phyloP scores from a whole-genome alignment of 2,113 vertebrate genomes.

The Cheirogaleus medius region DNA sequence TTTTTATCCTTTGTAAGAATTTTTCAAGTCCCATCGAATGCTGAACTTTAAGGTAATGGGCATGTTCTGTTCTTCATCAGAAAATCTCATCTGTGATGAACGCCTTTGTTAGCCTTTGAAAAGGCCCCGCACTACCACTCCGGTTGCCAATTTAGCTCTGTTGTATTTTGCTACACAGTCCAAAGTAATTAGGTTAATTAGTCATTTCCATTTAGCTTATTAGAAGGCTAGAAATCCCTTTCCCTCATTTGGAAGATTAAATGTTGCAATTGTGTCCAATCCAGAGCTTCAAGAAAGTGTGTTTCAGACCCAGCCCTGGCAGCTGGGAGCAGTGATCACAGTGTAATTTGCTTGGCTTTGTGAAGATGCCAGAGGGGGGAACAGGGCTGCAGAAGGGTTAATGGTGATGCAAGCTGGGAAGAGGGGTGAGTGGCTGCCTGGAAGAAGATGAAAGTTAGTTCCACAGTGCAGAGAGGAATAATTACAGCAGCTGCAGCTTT shows the following conservation, averaged over 20 bases:
- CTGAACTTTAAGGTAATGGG: conserved; percentile 49
- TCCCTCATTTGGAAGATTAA: conserved; percentile 81
- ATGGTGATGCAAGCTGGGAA: not conserved
- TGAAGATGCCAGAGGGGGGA: not conserved
- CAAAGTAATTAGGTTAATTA: conserved; percentile 86
- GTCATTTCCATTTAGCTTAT: conserved; percentile 84
- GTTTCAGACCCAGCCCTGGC: conserved; percentile 51
- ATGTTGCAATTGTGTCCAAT: conserved; percentile 76
- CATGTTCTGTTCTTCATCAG: conserved; percentile 60
- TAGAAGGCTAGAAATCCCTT: conserved; percentile 79
- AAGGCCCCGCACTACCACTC: conserved; percentile 61
- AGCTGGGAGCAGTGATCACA: conserved; percentile 53
- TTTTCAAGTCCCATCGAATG: conserved; percentile 21
- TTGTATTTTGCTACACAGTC: conserved; percentile 79
- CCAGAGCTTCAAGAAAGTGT: conserved; percentile 72
- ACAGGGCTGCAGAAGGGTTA: conserved; percentile 12
- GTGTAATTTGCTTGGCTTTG: conserved; percentile 55
- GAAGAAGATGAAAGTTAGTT: not conserved
- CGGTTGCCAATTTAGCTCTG: conserved; percentile 70
- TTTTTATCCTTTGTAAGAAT: conserved; percentile 39
- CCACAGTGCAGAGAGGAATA: not conserved
- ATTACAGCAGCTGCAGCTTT: not conserved
- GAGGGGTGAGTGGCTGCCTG: not conserved
- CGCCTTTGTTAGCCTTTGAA: conserved; percentile 72
- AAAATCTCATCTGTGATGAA: conserved; percentile 64